phyloP scores from a whole-genome alignment of 2,888 invertebrate species.

The Lepidocyrtoides sp. region DNA sequence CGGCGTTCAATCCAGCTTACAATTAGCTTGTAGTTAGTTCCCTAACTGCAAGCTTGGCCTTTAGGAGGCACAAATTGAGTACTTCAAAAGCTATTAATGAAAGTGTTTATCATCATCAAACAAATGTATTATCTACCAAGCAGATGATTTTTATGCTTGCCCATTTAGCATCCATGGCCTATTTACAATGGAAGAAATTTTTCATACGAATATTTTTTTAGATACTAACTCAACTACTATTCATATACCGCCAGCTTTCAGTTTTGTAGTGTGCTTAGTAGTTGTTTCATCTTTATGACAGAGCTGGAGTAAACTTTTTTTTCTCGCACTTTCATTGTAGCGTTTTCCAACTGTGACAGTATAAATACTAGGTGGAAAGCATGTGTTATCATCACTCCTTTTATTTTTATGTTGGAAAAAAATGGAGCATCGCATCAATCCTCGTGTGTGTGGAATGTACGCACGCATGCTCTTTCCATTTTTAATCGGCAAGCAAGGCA shows the following conservation, averaged over 20 bases:
- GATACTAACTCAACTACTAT: not conserved
- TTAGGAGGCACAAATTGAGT: slow-evolving; percentile 9
- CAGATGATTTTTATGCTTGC: slow-evolving; percentile 33
- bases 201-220: not conserved
- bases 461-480: slow-evolving; percentile 18
- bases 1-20: slow-evolving; percentile 1
- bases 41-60: not conserved
- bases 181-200: slow-evolving; percentile 35
- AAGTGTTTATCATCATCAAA: slow-evolving; percentile 43
- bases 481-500: slow-evolving; percentile 16
- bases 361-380: too few species aligned
- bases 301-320: not conserved
- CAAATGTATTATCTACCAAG: not conserved
- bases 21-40: too few species aligned
- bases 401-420: slow-evolving; percentile 14
- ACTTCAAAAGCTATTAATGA: slow-evolving; percentile 29
- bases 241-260: too few species aligned
- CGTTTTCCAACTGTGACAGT: not conserved
- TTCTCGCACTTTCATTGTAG: not conserved
- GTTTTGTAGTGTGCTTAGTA: too few species aligned
- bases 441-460: slow-evolving; percentile 17
- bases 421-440: slow-evolving; percentile 33
- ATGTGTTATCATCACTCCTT: not conserved
- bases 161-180: slow-evolving; percentile 28
- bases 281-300: not conserved